phyloP scores from a whole-genome alignment of 2,888 invertebrate genomes.

The Pachydiplax longipennis region DNA sequence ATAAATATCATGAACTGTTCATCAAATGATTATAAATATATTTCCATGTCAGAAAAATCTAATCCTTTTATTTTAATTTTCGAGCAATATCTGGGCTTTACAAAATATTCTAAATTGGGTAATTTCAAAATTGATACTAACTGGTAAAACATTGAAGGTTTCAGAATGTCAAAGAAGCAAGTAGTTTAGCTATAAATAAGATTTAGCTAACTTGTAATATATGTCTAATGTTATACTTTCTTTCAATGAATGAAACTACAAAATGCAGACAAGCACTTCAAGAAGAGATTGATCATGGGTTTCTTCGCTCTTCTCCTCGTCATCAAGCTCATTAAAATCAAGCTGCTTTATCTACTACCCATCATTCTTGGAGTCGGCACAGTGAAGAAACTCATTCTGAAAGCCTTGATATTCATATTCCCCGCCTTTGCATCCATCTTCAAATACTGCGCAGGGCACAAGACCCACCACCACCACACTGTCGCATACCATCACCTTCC shows the following conservation, averaged over 20 bases:
- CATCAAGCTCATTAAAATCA: constrained; percentile 80
- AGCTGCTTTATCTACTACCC: constrained; percentile 80
- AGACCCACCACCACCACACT: constrained; percentile 73
- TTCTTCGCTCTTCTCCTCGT: constrained; percentile 79
- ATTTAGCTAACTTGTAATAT: background rate
- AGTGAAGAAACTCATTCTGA: constrained; percentile 83
- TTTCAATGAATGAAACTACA: background rate
- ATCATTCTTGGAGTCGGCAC: constrained; percentile 80
- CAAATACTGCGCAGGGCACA: constrained; percentile 84
- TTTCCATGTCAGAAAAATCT: no score
- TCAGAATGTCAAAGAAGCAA: background rate
- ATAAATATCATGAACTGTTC: no score
- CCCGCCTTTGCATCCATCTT: constrained; percentile 84
- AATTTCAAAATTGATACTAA: no score
- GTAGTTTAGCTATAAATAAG: background rate
- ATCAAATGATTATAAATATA: no score
- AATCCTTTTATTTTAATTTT: no score
- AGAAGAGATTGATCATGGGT: constrained; percentile 75
- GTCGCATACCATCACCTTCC: constrained; percentile 86
- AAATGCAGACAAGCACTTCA: constrained; percentile 77
- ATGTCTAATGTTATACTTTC: background rate
- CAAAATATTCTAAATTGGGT: no score
- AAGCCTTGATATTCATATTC: constrained; percentile 80
- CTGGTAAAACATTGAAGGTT: no score
- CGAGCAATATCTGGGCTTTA: no score